A percentile compares a stretch with the other conserved stretches of the same genome.
Evolutionary conservation across 2,113 vertebrate species (phyloP).

Genomic region (Egretta garzetta): DNA sequence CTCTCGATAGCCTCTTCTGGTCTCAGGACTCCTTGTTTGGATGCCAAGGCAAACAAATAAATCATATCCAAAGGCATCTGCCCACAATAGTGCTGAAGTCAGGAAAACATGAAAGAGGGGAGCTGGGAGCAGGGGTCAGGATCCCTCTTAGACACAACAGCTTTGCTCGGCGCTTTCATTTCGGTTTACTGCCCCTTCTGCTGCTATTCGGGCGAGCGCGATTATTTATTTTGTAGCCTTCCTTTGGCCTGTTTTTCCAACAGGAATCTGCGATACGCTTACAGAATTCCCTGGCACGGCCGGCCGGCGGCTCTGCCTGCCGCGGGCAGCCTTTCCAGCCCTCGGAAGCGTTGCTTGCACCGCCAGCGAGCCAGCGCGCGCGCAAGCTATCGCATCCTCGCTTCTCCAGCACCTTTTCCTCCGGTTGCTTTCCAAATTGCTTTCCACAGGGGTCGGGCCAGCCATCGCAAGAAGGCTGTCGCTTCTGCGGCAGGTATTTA

Average conservation of each 20-base stretch:
- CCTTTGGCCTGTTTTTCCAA: neutral
- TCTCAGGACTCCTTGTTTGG: conserved; percentile 46
- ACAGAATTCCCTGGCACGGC: neutral
- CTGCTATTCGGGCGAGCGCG: neutral
- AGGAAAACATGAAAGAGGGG: neutral
- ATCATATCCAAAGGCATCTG: conserved; percentile 67
- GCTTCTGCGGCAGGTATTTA: neutral
- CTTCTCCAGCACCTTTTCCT: neutral
- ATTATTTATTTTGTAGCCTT: conserved; percentile 22
- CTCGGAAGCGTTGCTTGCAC: accelerated
- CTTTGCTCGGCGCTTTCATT: neutral
- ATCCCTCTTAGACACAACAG: conserved; percentile 39
- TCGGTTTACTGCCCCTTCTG: conserved; percentile 11
- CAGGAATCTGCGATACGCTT: neutral
- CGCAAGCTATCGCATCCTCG: accelerated
- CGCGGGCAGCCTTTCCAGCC: neutral
- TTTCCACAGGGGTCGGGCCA: accelerated
- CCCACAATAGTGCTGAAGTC: conserved; percentile 36
- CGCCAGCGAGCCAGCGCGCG: accelerated
- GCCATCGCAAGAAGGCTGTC: neutral
- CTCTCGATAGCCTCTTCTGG: conserved; percentile 56
- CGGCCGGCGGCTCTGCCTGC: neutral
- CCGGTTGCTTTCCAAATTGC: neutral
- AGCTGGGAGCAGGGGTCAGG: conserved; percentile 43
- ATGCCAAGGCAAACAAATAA: conserved; percentile 78